Percentiles rank a stretch among this genome's conserved stretches.
phyloP scores from a whole-genome alignment of 2,888 invertebrate genomes.

The Acheta domesticus region DNA sequence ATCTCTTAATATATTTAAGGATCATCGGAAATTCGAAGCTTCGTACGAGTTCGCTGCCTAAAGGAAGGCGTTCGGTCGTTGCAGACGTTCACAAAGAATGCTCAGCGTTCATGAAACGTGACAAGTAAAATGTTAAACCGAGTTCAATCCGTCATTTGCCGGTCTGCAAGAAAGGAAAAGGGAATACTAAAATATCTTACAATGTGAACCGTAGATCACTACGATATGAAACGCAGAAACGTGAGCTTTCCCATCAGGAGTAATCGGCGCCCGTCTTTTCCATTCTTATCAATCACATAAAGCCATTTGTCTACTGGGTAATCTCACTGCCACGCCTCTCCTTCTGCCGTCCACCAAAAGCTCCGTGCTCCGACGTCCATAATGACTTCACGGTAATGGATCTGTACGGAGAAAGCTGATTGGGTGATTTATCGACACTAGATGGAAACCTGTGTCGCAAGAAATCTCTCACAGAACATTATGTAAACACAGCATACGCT shows the following conservation, averaged over 20 bases:
- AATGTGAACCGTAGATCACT: neutral
- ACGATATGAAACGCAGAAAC: neutral
- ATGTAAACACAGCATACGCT: neutral
- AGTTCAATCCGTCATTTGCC: neutral
- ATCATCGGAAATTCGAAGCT: neutral
- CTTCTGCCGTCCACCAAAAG: neutral
- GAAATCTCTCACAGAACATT: neutral
- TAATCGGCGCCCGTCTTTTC: neutral
- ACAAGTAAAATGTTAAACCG: neutral
- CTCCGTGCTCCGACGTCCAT: neutral
- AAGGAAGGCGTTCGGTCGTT: neutral
- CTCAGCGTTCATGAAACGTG: neutral
- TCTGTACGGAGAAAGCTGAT: neutral
- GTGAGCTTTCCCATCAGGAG: no score
- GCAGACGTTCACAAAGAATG: neutral
- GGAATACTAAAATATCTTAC: conserved; percentile 18
- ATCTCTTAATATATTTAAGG: conserved; percentile 11
- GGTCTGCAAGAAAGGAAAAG: neutral
- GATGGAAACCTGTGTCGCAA: neutral
- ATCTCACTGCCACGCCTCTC: neutral
- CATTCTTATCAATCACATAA: neutral
- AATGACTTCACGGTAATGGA: neutral
- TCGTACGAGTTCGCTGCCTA: neutral
- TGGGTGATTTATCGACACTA: neutral
- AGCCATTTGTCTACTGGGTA: neutral